These are phyloP conservation scores for Lobophora halterata DNA, from an alignment of 2,888 invertebrate genomes.

Conservation along the genomic window DNA sequence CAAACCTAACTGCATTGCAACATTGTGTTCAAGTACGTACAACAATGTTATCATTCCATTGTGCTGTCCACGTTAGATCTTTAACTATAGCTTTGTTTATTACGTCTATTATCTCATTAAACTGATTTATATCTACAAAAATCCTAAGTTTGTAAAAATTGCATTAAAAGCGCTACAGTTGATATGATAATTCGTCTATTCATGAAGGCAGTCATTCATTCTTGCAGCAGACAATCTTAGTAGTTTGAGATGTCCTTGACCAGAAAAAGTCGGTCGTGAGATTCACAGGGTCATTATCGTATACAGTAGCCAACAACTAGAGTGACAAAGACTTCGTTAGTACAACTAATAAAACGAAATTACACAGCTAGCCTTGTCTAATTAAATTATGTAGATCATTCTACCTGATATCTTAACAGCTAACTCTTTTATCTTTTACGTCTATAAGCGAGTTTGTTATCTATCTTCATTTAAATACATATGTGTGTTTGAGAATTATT, in stretches of 20 bases:
- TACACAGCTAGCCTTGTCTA: too few species aligned
- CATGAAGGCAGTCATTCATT: slow-evolving; percentile 14
- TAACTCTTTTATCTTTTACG: too few species aligned
- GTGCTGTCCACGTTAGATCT: slow-evolving; percentile 5
- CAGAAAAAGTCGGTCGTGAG: slow-evolving; percentile 48
- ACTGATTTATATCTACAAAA: too few species aligned
- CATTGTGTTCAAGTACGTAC: not conserved
- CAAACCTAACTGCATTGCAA: not conserved
- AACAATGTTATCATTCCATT: slow-evolving; percentile 12
- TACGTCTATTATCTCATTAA: not conserved
- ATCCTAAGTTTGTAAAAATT: too few species aligned
- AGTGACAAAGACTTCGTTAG: too few species aligned
- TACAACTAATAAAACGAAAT: too few species aligned
- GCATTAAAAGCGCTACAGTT: too few species aligned
- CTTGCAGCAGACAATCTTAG: slow-evolving; percentile 18
- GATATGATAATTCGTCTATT: not conserved
- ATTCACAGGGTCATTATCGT: slow-evolving; percentile 43
- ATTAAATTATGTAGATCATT: too few species aligned
- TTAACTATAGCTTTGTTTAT: not conserved
- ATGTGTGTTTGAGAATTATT: too few species aligned
- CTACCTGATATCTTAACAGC: too few species aligned
- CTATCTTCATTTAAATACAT: too few species aligned
- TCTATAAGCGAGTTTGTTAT: too few species aligned
- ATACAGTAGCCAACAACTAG: slow-evolving; percentile 22
- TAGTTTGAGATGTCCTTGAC: slow-evolving; percentile 51